Conservation (phyloP, 2,888 invertebrate genomes). For the Oxycera nigricornis region DNA sequence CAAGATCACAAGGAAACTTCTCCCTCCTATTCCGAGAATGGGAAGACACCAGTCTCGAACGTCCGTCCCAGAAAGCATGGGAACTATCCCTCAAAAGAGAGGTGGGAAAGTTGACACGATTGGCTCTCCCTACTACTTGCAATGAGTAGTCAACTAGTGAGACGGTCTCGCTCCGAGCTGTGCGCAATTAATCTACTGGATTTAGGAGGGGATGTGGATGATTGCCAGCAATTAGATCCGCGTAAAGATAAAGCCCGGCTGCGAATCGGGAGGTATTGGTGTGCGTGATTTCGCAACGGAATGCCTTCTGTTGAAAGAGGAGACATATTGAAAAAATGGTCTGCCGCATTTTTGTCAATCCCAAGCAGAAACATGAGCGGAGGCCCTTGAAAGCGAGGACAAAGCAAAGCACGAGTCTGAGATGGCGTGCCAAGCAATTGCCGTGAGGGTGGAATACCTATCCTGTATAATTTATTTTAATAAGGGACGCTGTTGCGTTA, state of each 20-base stretch:
- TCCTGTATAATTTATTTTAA: no score
- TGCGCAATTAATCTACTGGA: neutral
- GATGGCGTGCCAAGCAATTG: no score
- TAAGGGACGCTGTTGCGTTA: no score
- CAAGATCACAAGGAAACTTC: no score
- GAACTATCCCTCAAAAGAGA: neutral
- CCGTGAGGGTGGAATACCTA: no score
- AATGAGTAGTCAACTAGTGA: neutral
- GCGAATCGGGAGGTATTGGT: neutral
- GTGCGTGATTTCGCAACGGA: neutral
- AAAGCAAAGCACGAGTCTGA: no score
- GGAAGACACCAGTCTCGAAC: neutral
- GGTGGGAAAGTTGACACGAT: neutral
- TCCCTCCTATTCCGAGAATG: no score
- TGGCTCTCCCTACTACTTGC: constrained; percentile 11
- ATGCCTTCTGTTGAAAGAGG: neutral
- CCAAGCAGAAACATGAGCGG: no score
- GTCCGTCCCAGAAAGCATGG: no score
- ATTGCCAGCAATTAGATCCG: constrained; percentile 30
- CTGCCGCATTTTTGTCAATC: neutral
- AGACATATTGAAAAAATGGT: constrained; percentile 20
- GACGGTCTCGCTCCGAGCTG: neutral
- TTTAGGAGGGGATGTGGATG: constrained; percentile 15
- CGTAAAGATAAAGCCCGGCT: neutral
- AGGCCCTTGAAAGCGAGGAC: no score